Evolutionary conservation across 2,113 vertebrate species (phyloP).

Genomic region (Megaceryle maxima): DNA sequence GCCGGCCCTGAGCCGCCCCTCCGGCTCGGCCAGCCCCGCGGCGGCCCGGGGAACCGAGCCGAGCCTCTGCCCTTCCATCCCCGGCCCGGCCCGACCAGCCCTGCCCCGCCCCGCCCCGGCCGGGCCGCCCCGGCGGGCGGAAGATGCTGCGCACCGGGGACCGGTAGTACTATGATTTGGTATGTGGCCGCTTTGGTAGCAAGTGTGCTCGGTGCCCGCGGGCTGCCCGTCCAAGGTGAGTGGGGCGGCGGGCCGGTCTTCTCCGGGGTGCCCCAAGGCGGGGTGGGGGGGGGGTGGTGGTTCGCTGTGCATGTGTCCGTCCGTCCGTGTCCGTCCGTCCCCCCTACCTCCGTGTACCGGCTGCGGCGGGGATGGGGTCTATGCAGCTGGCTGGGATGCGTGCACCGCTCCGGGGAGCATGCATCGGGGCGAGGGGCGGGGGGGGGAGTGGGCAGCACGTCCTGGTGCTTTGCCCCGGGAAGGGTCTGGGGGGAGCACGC

Average conservation of each 20-base stretch:
- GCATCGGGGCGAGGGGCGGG: background rate
- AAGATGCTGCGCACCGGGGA: slow-evolving; percentile 82
- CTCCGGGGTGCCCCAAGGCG: background rate
- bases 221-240: slow-evolving; percentile 98
- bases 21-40: background rate
- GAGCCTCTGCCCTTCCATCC: background rate
- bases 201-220: slow-evolving; percentile 96
- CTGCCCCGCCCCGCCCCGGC: slow-evolving; percentile 15
- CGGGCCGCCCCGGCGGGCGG: slow-evolving; percentile 50
- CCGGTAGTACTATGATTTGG: slow-evolving; percentile 90
- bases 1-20: background rate
- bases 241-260: slow-evolving; percentile 55
- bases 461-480: background rate
- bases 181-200: slow-evolving; percentile 99
- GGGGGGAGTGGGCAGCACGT: too few species aligned
- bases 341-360: background rate
- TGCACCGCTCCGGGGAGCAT: background rate
- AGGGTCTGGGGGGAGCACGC: background rate
- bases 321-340: too few species aligned
- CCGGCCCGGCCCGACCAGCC: background rate
- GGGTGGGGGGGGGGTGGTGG: background rate
- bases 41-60: background rate
- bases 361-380: background rate
- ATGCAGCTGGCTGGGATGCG: background rate
- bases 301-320: too few species aligned